A percentile compares a stretch with the other conserved stretches of the same genome.
These are phyloP conservation scores for Aspidapion aeneum DNA, from an alignment of 2,888 invertebrate genomes.

Conservation along the genomic window DNA sequence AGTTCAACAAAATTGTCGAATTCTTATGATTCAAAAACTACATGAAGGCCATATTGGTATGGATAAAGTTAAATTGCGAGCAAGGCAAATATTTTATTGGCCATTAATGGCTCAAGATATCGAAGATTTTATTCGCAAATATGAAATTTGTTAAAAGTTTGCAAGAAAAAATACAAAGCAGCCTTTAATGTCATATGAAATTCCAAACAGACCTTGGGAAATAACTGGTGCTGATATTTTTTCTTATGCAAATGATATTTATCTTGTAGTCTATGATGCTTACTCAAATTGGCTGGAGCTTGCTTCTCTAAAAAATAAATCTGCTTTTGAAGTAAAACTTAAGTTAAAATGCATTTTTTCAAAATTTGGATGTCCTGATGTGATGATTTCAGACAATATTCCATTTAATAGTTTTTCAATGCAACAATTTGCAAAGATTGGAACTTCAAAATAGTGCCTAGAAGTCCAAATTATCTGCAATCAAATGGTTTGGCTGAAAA, in stretches of 20 bases:
- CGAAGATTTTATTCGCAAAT: too few relatives aligned
- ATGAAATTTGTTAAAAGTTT: not conserved
- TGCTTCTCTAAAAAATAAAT: not conserved
- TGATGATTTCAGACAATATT: not conserved
- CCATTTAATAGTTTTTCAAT: not conserved
- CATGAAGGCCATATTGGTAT: slow-evolving; percentile 29
- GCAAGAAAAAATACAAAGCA: not conserved
- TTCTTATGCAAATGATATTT: too few relatives aligned
- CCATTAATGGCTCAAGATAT: slow-evolving; percentile 10
- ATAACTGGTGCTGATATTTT: too few relatives aligned
- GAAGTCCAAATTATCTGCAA: not conserved
- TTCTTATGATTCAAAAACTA: slow-evolving; percentile 21
- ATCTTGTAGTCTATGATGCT: not conserved
- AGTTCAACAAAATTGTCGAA: slow-evolving; percentile 12
- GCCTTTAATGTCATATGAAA: not conserved
- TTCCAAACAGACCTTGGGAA: not conserved
- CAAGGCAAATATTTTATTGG: slow-evolving; percentile 30
- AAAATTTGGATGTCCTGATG: not conserved
- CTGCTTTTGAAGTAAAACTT: too few relatives aligned
- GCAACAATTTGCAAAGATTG: too few relatives aligned
- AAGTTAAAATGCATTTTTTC: not conserved
- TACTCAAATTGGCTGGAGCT: not conserved
- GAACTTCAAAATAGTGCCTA: too few relatives aligned
- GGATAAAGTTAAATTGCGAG: slow-evolving; percentile 28
- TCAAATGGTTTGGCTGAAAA: not conserved